Evolutionary conservation across 2,113 vertebrate genomes (phyloP), one percentile per base, ranked within the genome.

Genomic region (Perognathus longimembris): DNA sequence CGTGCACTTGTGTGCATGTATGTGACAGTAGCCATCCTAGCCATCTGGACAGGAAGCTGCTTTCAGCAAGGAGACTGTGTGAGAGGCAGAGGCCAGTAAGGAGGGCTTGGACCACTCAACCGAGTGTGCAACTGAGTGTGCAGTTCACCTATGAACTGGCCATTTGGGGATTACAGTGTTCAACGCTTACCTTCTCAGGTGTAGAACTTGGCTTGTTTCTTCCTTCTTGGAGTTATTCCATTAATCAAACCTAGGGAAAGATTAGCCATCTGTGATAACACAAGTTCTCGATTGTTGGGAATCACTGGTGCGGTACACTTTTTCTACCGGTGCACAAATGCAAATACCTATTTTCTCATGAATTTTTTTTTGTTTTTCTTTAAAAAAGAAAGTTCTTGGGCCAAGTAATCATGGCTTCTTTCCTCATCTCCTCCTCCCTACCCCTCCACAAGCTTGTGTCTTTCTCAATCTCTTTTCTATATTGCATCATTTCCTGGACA

Each of bases 171-270:
- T 59, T 85, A 36, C 36, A 59, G n/a, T 34, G 7, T 28, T 89
- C 42, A 92, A 3, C 54, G 38, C 21, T 67, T 11, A 15, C 78
- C 40, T 66, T 74, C 75, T 85, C 34, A 10, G 57, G 38, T 38
- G 11, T n/a, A 67, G 74, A 67, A 22, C 50, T 92, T 90, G 93
- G 88, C 85, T 93, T 61, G 36, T 36, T 87, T 86, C 85, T 77
- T 86, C 80, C 30, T 26, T 79, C 86, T 92, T 93, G 88, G 86
- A 88, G 79, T 87, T 38, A 10, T 22, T 57, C 74, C 92, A 93
- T 96, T 95, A 77, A 94, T 96, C 93, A 96, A 26, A 59, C n/a
- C 57, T 67, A 59, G 88, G 67, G 81, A 95, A n/a, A 34, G 78
- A 17, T 50, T 54, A 80, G 71, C 90, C 94, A 85, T 45, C 36